These are phyloP conservation scores for Syngnathus typhle DNA, from an alignment of 2,113 vertebrate genomes.

Conservation along the genomic window DNA sequence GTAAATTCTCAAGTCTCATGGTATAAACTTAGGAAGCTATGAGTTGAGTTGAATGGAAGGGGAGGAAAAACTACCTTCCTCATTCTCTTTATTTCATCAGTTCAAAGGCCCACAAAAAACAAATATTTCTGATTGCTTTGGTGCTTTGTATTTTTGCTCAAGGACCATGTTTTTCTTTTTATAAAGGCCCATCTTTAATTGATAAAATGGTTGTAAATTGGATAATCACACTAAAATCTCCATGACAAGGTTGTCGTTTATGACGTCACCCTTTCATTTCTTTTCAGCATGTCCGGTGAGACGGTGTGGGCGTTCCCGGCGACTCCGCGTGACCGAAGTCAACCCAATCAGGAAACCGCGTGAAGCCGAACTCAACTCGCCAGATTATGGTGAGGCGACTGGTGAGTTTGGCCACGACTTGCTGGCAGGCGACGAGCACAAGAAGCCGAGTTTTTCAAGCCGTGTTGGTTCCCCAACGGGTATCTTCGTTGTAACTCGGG, in stretches of 20 bases:
- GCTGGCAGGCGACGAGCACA: background rate
- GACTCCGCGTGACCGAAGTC: background rate
- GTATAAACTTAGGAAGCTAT: too few species aligned
- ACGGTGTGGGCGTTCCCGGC: background rate
- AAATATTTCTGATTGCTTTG: constrained; percentile 16
- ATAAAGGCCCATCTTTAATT: constrained; percentile 63
- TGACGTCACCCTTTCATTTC: background rate
- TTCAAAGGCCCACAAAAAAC: constrained; percentile 18
- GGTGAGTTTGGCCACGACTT: background rate
- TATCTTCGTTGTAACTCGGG: too few species aligned
- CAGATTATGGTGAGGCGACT: constrained; percentile 16
- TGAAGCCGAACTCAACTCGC: background rate
- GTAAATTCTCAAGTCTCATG: background rate
- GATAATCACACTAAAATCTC: background rate
- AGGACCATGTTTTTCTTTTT: constrained; percentile 50
- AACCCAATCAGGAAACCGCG: background rate
- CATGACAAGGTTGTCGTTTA: background rate
- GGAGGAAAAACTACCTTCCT: background rate
- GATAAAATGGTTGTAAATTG: constrained; percentile 8
- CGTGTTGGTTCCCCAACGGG: background rate
- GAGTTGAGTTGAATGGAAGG: background rate
- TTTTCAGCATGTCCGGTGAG: background rate
- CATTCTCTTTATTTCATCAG: constrained; percentile 27
- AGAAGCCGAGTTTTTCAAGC: background rate
- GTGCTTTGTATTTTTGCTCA: constrained; percentile 39